Conservation (phyloP, 2,888 invertebrate species). For the Mamestra brassicae region DNA sequence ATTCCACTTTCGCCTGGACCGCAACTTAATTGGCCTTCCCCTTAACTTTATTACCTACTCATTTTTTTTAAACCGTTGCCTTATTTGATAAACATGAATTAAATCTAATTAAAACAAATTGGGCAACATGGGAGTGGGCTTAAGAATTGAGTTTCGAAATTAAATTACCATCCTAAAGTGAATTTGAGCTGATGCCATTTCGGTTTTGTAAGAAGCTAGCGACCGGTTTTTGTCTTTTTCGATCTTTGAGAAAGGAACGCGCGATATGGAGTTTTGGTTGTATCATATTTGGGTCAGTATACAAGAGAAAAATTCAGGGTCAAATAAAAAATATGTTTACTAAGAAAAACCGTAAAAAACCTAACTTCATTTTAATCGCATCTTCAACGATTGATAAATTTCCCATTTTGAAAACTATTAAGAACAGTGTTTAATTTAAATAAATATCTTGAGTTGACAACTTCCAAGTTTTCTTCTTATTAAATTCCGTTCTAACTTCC, state of each 20-base stretch:
- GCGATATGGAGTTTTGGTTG: no score
- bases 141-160: conserved; percentile 26
- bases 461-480: not conserved
- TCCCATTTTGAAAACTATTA: no score
- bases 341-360: no score
- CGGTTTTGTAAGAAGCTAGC: not conserved
- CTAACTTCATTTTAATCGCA: no score
- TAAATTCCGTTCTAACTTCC: not conserved
- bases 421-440: no score
- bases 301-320: no score
- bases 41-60: not conserved
- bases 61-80: conserved; percentile 6
- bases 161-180: not conserved
- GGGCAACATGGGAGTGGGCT: conserved; percentile 5
- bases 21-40: not conserved
- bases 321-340: no score
- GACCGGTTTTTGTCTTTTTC: no score
- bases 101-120: conserved; percentile 28
- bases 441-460: no score
- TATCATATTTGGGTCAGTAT: no score
- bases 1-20: not conserved
- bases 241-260: no score
- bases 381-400: no score
- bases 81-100: conserved; percentile 7
- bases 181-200: conserved; percentile 1